phyloP scores from a whole-genome alignment of 2,797 vertebrate species.

The Hipposideros larvatus region DNA sequence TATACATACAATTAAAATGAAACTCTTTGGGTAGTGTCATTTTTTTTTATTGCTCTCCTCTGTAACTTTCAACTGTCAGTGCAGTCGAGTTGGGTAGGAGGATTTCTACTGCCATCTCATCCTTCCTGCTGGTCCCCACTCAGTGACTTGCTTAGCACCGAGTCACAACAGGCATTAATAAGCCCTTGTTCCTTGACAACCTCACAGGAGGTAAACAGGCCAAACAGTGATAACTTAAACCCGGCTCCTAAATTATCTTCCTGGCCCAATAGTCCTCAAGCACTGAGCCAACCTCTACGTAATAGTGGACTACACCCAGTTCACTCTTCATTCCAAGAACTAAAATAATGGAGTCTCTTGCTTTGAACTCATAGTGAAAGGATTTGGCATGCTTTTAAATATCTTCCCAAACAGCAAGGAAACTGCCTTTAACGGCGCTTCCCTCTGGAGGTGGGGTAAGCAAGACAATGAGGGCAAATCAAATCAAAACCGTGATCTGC shows the following conservation, averaged over 20 bases:
- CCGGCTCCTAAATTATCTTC: background rate
- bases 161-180: background rate
- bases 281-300: background rate
- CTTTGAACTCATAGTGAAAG: slow-evolving; percentile 52
- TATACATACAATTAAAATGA: background rate
- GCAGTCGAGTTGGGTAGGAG: background rate
- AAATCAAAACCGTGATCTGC: background rate
- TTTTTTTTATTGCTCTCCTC: background rate
- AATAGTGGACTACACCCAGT: background rate
- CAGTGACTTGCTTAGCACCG: background rate
- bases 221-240: background rate
- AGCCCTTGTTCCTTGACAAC: background rate
- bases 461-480: background rate
- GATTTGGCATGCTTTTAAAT: slow-evolving; percentile 27
- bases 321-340: background rate
- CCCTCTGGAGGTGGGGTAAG: background rate
- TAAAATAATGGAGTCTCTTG: background rate
- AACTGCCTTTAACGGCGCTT: too few species aligned
- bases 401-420: background rate
- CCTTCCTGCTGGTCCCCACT: background rate
- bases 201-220: background rate
- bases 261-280: background rate
- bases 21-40: background rate
- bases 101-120: background rate
- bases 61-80: background rate